Percentiles rank a stretch among this genome's conserved stretches.
phyloP scores from a whole-genome alignment of 2,888 invertebrate species.

The Cataglyphis livida region DNA sequence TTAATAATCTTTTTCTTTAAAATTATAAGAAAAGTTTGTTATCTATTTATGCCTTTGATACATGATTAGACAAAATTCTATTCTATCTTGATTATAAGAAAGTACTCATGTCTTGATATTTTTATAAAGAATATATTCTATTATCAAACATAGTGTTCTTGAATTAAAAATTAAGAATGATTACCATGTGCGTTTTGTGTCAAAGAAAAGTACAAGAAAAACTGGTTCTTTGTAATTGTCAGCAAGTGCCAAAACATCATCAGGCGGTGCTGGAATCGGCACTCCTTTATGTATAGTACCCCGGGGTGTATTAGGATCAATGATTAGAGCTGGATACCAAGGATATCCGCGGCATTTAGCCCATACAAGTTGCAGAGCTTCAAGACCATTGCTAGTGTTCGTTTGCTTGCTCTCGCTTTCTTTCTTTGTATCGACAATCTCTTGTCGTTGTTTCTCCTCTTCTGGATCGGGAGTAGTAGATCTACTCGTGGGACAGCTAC shows the following conservation, averaged over 20 bases:
- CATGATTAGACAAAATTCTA: neutral
- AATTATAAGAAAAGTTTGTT: neutral
- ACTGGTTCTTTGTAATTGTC: slow-evolving; percentile 94
- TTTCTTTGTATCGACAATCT: slow-evolving; percentile 84
- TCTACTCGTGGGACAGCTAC: slow-evolving; percentile 84
- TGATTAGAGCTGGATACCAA: slow-evolving; percentile 98
- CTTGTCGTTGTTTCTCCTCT: slow-evolving; percentile 83
- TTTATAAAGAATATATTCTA: neutral
- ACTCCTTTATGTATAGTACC: slow-evolving; percentile 96
- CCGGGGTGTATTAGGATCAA: slow-evolving; percentile 97
- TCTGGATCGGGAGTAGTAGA: slow-evolving; percentile 81
- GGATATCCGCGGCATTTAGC: slow-evolving; percentile 98
- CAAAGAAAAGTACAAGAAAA: slow-evolving; percentile 97
- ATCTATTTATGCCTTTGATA: neutral
- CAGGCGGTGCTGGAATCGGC: slow-evolving; percentile 97
- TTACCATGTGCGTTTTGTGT: slow-evolving; percentile 96
- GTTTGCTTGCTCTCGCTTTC: slow-evolving; percentile 79
- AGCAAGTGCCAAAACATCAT: slow-evolving; percentile 94
- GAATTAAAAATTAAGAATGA: slow-evolving; percentile 3
- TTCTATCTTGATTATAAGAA: neutral
- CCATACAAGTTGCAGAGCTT: slow-evolving; percentile 97
- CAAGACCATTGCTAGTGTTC: slow-evolving; percentile 85
- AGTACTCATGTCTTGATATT: neutral
- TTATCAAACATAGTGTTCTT: neutral
- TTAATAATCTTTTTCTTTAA: neutral